These are phyloP conservation scores for Ailuropoda melanoleuca DNA, from an alignment of 2,113 vertebrate genomes.

Conservation along the genomic window DNA sequence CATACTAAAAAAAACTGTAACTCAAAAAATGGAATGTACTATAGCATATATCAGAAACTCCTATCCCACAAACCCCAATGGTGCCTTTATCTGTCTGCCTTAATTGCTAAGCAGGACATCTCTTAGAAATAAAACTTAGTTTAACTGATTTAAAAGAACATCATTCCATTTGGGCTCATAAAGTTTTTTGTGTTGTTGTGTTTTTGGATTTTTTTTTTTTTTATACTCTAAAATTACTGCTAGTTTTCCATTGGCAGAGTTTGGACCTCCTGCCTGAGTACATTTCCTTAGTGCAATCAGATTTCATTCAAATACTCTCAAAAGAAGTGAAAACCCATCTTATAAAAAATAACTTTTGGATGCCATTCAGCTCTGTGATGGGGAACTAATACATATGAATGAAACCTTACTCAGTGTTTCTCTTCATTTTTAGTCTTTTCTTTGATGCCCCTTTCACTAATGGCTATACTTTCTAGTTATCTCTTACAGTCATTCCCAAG, in stretches of 20 bases:
- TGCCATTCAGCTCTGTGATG: not conserved
- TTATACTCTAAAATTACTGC: constrained; percentile 20
- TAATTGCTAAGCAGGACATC: not conserved
- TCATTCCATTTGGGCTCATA: not conserved
- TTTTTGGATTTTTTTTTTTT: not conserved
- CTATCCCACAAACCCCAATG: not conserved
- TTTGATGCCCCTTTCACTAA: not conserved
- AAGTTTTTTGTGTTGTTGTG: not conserved
- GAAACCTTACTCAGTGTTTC: not conserved
- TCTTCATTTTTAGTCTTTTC: not conserved
- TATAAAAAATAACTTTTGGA: not conserved
- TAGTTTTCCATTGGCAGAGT: not conserved
- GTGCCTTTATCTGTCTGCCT: not conserved
- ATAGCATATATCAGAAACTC: not conserved
- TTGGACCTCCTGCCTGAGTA: not conserved
- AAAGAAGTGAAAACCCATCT: not conserved
- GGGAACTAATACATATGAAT: no score
- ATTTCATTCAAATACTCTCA: constrained; percentile 36
- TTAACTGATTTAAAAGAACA: constrained; percentile 4
- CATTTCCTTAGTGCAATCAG: not conserved
- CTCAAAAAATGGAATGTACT: not conserved
- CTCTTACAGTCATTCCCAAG: not conserved
- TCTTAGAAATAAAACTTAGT: constrained; percentile 9
- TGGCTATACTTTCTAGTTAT: not conserved
- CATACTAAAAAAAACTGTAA: not conserved